phyloP scores from a whole-genome alignment of 92 coral and sea anemone species.

The Plumapathes pennacea region DNA sequence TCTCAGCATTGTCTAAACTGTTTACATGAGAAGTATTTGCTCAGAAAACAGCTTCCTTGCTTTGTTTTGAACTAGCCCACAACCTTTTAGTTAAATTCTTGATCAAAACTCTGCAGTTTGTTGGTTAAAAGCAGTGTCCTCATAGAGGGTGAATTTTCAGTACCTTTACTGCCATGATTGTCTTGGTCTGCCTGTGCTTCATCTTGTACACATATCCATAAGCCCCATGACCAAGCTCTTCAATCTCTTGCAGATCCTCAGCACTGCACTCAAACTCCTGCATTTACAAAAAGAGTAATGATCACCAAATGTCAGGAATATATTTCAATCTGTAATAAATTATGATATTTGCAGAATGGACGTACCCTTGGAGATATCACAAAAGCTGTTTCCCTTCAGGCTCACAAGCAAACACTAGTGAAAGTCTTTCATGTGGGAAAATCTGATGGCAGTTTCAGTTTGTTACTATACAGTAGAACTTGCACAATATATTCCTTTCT shows the following conservation, averaged over 20 bases:
- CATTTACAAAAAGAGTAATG: not conserved
- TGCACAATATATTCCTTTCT: too few species aligned
- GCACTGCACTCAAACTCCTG: constrained; percentile 94
- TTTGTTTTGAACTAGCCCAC: too few species aligned
- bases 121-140: too few species aligned
- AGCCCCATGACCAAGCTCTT: constrained; percentile 97
- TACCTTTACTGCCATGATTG: constrained; percentile 97
- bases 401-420: not conserved
- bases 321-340: not conserved
- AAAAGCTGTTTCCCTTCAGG: not conserved
- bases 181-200: constrained; percentile 75
- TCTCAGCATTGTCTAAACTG: too few species aligned
- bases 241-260: constrained; percentile 80
- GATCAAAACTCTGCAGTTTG: too few species aligned
- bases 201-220: constrained; percentile 91
- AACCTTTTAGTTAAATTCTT: too few species aligned
- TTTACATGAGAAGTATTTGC: too few species aligned
- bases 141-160: too few species aligned
- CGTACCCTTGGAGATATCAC: not conserved
- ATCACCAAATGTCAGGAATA: not conserved
- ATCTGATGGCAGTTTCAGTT: not conserved
- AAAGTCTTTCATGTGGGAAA: not conserved
- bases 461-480: not conserved
- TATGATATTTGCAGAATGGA: not conserved
- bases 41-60: too few species aligned